phyloP scores from a whole-genome alignment of 2,113 vertebrate species.

The Ammodytes marinus region DNA sequence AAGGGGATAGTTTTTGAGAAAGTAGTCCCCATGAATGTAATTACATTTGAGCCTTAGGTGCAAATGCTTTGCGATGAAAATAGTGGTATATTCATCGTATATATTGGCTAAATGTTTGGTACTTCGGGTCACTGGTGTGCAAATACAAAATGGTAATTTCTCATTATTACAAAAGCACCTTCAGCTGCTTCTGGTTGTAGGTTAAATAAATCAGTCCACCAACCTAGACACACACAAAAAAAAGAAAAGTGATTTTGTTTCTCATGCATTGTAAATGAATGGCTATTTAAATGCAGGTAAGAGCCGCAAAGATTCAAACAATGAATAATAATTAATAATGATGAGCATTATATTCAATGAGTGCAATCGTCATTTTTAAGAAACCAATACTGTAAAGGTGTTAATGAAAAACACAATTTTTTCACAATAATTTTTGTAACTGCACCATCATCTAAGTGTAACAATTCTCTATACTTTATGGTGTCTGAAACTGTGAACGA shows the following conservation, averaged over 20 bases:
- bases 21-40: constrained; percentile 43
- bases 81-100: constrained; percentile 7
- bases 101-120: constrained; percentile 23
- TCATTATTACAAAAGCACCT: not conserved
- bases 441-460: not conserved
- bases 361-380: not conserved
- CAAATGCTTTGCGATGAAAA: constrained; percentile 22
- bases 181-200: not conserved
- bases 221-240: not conserved
- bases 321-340: not conserved
- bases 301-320: not conserved
- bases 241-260: not conserved
- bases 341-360: not conserved
- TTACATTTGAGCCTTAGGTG: constrained; percentile 50
- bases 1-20: constrained; percentile 44
- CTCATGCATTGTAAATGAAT: not conserved
- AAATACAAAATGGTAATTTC: constrained; percentile 9
- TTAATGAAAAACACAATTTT: too few relatives aligned
- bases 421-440: not conserved
- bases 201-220: not conserved
- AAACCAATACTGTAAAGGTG: not conserved
- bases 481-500: not conserved
- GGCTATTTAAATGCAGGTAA: not conserved
- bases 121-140: constrained; percentile 12
- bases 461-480: not conserved